These are phyloP conservation scores for Suricata suricatta DNA, from an alignment of 2,113 vertebrate genomes.

Conservation along the genomic window DNA sequence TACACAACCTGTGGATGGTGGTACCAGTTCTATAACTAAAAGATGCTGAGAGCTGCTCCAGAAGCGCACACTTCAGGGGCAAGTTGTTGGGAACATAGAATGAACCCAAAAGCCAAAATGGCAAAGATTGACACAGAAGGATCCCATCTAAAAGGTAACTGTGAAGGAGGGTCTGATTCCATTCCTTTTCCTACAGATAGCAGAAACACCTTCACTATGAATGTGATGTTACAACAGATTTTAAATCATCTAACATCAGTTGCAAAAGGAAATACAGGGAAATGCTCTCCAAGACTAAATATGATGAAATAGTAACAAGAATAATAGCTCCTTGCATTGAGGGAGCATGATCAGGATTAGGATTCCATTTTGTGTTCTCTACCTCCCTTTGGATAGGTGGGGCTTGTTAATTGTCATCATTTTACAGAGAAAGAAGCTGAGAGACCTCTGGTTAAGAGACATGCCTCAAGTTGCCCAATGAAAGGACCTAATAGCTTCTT, in stretches of 20 bases:
- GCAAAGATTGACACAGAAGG: neutral
- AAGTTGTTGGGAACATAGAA: neutral
- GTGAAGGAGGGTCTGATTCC: neutral
- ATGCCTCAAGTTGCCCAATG: neutral
- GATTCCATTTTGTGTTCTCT: neutral
- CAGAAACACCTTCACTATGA: neutral
- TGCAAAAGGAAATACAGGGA: neutral
- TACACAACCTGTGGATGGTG: neutral
- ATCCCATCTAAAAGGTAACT: neutral
- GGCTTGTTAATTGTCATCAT: neutral
- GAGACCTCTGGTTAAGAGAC: neutral
- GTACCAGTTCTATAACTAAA: neutral
- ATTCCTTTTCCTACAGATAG: neutral
- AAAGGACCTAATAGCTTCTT: neutral
- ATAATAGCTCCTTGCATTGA: neutral
- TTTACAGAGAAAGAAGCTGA: neutral
- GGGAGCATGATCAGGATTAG: neutral
- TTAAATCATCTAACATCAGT: neutral
- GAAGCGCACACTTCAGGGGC: neutral
- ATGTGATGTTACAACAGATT: neutral
- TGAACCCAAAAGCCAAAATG: neutral
- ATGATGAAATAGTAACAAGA: neutral
- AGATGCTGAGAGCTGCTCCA: neutral
- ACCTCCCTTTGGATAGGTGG: neutral
- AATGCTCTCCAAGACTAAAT: conserved; percentile 7